A percentile compares a stretch with the other conserved stretches of the same genome.
Conservation (phyloP, 2,797 vertebrate genomes). For the Cyclura pinguis region DNA sequence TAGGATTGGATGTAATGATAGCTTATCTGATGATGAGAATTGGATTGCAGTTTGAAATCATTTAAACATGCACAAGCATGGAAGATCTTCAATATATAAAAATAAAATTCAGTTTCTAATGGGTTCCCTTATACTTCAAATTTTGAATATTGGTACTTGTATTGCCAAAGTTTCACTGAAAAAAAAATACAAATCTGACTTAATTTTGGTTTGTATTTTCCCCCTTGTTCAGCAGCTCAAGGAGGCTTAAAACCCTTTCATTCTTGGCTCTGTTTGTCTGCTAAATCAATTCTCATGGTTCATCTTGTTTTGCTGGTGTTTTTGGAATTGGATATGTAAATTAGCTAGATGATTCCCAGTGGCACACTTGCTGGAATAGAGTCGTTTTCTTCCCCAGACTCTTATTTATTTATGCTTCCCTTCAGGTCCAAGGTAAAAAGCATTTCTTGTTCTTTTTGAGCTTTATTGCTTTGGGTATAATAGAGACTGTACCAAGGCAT, state of each 20-base stretch:
- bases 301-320: slow-evolving; percentile 44
- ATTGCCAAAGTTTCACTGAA: neutral
- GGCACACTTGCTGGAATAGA: slow-evolving; percentile 14
- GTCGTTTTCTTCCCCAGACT: slow-evolving; percentile 15
- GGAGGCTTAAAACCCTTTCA: neutral
- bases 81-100: neutral
- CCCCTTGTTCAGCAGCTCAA: neutral
- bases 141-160: neutral
- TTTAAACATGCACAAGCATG: neutral
- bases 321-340: slow-evolving; percentile 48
- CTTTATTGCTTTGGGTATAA: neutral
- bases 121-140: neutral
- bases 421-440: neutral
- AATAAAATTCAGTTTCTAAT: neutral
- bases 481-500: neutral
- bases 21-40: neutral
- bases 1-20: neutral
- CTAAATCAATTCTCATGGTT: slow-evolving; percentile 34
- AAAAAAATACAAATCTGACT: neutral
- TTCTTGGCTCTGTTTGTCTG: neutral
- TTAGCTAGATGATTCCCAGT: slow-evolving; percentile 24
- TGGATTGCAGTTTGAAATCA: neutral
- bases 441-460: neutral
- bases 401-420: slow-evolving; percentile 14
- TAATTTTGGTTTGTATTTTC: neutral